Conservation (phyloP, 2,797 vertebrate genomes). For the Enteromius mattozi region DNA sequence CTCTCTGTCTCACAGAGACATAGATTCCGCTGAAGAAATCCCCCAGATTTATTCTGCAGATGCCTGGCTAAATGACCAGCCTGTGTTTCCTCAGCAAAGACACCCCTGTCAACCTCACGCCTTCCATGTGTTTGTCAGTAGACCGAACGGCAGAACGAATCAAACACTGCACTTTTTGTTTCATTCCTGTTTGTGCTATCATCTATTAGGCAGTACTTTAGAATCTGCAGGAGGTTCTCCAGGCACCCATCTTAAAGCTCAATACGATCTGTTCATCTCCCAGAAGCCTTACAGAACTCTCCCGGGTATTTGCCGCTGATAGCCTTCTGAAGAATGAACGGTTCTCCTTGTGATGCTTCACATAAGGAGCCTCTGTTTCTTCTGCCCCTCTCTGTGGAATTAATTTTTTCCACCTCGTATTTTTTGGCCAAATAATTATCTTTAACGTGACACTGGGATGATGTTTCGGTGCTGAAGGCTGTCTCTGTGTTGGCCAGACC, state of each 20-base stretch:
- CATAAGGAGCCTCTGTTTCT: conserved; percentile 45
- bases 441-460: conserved; percentile 64
- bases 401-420: conserved; percentile 65
- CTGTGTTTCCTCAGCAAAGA: conserved; percentile 6
- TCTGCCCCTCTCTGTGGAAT: conserved; percentile 53
- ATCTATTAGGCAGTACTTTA: conserved; percentile 9
- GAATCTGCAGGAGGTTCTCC: conserved; percentile 4
- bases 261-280: conserved; percentile 32
- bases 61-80: neutral
- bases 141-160: conserved; percentile 11
- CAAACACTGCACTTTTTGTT: conserved; percentile 34
- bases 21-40: conserved; percentile 12
- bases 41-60: neutral
- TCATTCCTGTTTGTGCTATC: neutral
- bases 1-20: neutral
- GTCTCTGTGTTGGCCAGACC: conserved; percentile 33
- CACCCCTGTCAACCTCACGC: conserved; percentile 22
- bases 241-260: neutral
- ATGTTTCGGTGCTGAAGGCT: conserved; percentile 50
- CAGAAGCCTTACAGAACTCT: conserved; percentile 31
- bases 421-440: conserved; percentile 63
- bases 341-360: conserved; percentile 41
- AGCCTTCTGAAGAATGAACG: conserved; percentile 16
- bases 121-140: conserved; percentile 26
- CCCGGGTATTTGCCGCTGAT: conserved; percentile 22